Base-by-base conservation (phyloP, 2,888 invertebrate genomes). In the Cheilosia grossa region DNA sequence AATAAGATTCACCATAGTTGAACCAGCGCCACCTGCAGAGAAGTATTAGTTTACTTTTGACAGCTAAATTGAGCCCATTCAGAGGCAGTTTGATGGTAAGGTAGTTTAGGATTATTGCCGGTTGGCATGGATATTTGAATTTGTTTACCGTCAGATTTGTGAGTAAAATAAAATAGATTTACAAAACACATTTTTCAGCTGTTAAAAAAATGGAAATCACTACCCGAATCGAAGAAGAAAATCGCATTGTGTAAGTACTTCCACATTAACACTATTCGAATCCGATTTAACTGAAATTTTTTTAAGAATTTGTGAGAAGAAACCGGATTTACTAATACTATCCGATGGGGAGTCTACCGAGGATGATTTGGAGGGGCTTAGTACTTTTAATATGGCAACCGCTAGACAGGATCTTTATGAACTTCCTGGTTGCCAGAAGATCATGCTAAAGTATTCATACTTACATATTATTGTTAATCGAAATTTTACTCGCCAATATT, bases 201-300 rank as follows among this genome's bases (percentile, higher is more conserved):
- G 9, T 2, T 37, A 10, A n/a, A 10, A 17, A 59, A 64, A 81
- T 83, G 59, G 88, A 86, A 7, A 63, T 87, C 0, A 56, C 79
- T 30, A 87, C 87, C 0, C 79, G 81, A 83, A 77, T 88, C 53
- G 87, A 86, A 49, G 87, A 87, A 15, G 88, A 88, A 79, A 63
- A 47, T 49, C 15, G 17, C 2, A 30, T 7, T 3, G 30, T 7
- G 82, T 77, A 59, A 63, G 72, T 21, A 37, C 13, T 4, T 13
- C 10, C 5, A 24, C n/a, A 4, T 17, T 0, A 7, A 33, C 33
- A 4, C 30, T 9, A 9, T 56, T 30, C 33, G 15, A 17, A 4
- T 15, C 0, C 4, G 10, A 37, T 37, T 3, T 37, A 37, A 4
- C 6, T 33, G 10, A 10, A 27, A 42, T 30, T 63, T 19, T 17